Evolutionary conservation across 2,113 vertebrate species (phyloP).

Genomic region (Phaethornis superciliosus): DNA sequence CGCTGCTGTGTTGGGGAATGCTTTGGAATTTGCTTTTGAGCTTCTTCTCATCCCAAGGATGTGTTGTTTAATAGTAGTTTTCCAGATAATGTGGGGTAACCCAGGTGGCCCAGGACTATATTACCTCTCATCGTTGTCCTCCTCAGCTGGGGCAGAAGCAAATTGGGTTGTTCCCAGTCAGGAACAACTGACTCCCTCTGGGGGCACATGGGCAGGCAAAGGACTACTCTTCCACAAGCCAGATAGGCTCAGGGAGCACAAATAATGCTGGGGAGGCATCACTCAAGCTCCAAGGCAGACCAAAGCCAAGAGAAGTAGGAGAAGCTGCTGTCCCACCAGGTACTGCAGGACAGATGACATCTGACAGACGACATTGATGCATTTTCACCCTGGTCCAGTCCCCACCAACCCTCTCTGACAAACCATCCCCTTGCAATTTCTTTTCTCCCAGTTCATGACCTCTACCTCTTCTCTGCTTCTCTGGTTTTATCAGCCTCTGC

Average conservation of each 20-base stretch:
- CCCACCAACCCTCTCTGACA: not conserved
- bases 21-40: not conserved
- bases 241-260: not conserved
- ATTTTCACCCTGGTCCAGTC: not conserved
- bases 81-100: not conserved
- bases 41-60: not conserved
- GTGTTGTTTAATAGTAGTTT: not conserved
- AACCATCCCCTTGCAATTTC: not conserved
- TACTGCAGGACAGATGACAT: not conserved
- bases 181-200: not conserved
- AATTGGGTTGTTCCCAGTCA: not conserved
- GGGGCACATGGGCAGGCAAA: accelerated
- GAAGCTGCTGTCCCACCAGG: not conserved
- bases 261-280: not conserved
- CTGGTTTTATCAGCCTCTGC: not conserved
- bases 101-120: not conserved
- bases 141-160: not conserved
- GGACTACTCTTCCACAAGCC: not conserved
- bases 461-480: not conserved
- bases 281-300: not conserved
- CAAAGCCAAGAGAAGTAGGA: not conserved
- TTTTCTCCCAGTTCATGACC: not conserved
- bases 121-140: accelerated
- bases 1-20: not conserved
- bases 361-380: too few species aligned